These are phyloP conservation scores for Palloptera scutellata DNA, from an alignment of 2,888 invertebrate species.

Conservation along the genomic window DNA sequence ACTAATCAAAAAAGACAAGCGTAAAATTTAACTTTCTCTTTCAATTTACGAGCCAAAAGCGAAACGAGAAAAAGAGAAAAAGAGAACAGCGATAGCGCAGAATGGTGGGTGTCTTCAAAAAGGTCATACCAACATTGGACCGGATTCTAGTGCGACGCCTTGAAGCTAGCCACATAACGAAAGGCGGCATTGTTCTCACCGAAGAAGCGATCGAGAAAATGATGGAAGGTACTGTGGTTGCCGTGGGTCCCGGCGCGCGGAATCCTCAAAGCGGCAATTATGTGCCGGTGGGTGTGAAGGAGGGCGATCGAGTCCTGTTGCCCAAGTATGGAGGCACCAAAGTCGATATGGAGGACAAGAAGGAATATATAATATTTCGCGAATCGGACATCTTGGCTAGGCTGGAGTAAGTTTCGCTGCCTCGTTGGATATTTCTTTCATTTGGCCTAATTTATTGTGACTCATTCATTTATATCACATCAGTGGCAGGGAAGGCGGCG, in stretches of 20 bases:
- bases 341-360: constrained; percentile 87
- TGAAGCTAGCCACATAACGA: constrained; percentile 89
- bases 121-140: constrained; percentile 89
- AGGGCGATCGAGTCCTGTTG: constrained; percentile 93
- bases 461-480: no score
- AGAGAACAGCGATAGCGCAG: not conserved
- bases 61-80: no score
- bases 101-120: constrained; percentile 68
- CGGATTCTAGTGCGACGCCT: constrained; percentile 93
- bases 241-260: constrained; percentile 90
- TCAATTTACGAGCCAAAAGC: no score
- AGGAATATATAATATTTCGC: constrained; percentile 93
- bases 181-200: constrained; percentile 96
- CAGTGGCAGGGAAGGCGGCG: no score
- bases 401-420: constrained; percentile 67
- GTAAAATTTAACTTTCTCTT: no score
- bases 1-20: no score
- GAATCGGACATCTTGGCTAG: constrained; percentile 97
- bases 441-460: no score
- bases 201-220: constrained; percentile 95
- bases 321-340: constrained; percentile 99
- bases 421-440: no score
- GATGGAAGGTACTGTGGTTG: constrained; percentile 91
- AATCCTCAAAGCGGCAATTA: constrained; percentile 84
- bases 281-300: constrained; percentile 81